Base-by-base conservation (phyloP, 2,113 vertebrate species). In the Aviceda subcristata region DNA sequence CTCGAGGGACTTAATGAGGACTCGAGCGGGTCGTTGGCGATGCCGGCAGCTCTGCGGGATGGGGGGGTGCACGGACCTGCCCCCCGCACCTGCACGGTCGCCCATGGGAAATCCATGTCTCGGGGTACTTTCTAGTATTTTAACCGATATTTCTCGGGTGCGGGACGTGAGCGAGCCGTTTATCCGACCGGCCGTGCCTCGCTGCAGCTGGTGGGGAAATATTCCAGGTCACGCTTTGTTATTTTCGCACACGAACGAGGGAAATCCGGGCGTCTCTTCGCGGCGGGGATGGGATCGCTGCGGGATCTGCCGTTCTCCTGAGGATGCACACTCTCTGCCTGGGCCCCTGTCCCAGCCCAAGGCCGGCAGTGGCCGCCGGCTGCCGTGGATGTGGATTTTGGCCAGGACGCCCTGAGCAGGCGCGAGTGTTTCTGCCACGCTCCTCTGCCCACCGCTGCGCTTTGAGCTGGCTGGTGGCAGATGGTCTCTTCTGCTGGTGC, bases 161-260 rank as follows among this genome's bases (percentile, higher is more conserved):
- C 2, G 3, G 82, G 82, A 82, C 50, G 64, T 34, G 59, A 64
- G 63, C 0, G 24, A 41, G 56, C 14, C 1, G 3, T 39, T 74
- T 32, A 15, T 18, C 57, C 5, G 57, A 21, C 38, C 1, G 0
- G 30, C 43, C 4, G 4, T 36, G 82, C 41, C 21, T 3, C 7
- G 29, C 45, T 53, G 76, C 59, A 66, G 46, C 63, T n/a, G 57
- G 32, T 5, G 16, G 29, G 67, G 63, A 21, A 26, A 8, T 20
- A 4, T 12, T 50, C 75, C 57, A 10, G 84, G 84, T 80, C 62
- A 23, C 3, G 6, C 12, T 74, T 67, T 7, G 64, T 17, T 43
- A 8, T 34, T 53, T 60, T 19, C 9, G 0, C 7, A 3, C 4
- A 8, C 3, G 20, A 45, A 18, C 0, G 41, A 21, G 51, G 76